Evolutionary conservation across 2,888 invertebrate species (phyloP).

Genomic region (Strigamia transsilvanica): DNA sequence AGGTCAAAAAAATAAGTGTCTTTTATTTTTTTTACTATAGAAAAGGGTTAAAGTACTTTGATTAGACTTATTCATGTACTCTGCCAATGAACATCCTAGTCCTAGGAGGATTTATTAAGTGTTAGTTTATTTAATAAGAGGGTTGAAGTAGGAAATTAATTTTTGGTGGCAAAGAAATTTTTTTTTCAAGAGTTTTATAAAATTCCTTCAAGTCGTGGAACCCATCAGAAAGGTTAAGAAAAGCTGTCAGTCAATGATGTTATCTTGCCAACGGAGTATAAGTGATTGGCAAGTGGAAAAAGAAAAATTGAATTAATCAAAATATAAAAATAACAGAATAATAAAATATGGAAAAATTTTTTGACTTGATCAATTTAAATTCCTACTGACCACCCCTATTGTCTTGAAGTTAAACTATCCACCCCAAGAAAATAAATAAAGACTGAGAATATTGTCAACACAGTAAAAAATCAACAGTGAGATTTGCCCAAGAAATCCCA

Average conservation of each 20-base stretch:
- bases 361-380: no score
- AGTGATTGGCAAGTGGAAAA: slow-evolving; percentile 18
- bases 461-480: slow-evolving; percentile 22
- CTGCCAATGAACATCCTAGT: neutral
- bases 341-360: neutral
- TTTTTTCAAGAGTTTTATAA: neutral
- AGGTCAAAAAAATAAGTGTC: slow-evolving; percentile 22
- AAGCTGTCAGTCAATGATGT: slow-evolving; percentile 5
- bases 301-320: neutral
- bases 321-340: neutral
- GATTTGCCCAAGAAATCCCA: slow-evolving; percentile 43
- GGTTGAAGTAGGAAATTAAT: slow-evolving; percentile 35
- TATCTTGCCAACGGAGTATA: slow-evolving; percentile 24
- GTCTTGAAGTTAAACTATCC: neutral
- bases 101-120: neutral
- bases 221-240: slow-evolving; percentile 21
- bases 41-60: neutral
- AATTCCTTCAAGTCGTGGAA: neutral
- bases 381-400: neutral
- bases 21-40: neutral
- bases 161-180: neutral
- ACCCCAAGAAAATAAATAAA: slow-evolving; percentile 3
- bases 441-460: neutral
- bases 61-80: neutral
- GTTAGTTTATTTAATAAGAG: slow-evolving; percentile 41